A percentile compares a stretch with the other conserved stretches of the same genome.
phyloP scores from a whole-genome alignment of 2,797 vertebrate genomes.

The Xenops minutus region DNA sequence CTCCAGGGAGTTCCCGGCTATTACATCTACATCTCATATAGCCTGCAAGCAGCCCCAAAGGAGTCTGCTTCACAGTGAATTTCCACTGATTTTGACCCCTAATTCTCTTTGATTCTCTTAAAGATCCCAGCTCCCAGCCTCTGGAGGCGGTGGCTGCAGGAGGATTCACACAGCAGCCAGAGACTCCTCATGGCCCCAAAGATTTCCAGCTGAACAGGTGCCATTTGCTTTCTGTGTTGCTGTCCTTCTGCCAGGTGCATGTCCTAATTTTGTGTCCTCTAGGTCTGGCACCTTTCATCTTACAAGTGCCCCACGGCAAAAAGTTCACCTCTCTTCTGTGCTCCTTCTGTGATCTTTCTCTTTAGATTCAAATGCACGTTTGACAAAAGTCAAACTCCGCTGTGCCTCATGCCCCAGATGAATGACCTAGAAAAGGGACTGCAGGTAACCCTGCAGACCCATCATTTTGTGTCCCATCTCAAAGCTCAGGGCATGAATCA shows the following conservation, averaged over 20 bases:
- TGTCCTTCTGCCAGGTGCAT: neutral
- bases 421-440: neutral
- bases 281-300: neutral
- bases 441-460: neutral
- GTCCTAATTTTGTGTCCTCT: conserved; percentile 15
- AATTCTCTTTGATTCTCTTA: neutral
- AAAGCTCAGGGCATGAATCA: neutral
- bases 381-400: neutral
- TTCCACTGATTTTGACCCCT: neutral
- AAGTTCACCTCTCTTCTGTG: neutral
- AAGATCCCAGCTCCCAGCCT: neutral
- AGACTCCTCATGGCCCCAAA: neutral
- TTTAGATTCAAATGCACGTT: neutral
- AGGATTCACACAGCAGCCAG: neutral
- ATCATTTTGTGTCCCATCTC: neutral
- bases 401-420: neutral
- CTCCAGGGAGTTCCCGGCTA: neutral
- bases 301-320: neutral
- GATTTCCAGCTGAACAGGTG: neutral
- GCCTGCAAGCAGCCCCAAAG: neutral
- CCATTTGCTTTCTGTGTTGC: neutral
- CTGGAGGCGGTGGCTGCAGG: accelerated
- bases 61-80: neutral
- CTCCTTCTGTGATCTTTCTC: neutral
- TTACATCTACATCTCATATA: neutral